Evolutionary conservation across 2,888 invertebrate genomes (phyloP).

Genomic region (Tenthredo notha): DNA sequence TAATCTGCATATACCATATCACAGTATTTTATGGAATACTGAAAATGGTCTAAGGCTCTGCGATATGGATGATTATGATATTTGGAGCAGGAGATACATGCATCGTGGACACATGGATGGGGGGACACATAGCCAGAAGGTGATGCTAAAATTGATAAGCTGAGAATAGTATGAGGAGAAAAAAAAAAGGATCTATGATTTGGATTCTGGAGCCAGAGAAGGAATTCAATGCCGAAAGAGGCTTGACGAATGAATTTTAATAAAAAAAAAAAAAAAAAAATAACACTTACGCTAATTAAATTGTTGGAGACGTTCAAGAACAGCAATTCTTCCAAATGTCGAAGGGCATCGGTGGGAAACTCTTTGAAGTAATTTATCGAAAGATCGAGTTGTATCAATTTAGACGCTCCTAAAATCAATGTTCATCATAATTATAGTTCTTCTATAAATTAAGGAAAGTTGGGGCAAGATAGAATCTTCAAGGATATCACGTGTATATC

Average conservation of each 20-base stretch:
- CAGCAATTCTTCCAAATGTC: constrained; percentile 85
- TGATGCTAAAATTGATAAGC: background rate
- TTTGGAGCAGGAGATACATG: background rate
- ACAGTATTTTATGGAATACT: background rate
- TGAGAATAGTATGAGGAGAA: background rate
- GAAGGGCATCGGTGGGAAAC: constrained; percentile 89
- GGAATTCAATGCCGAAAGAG: background rate
- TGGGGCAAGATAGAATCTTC: background rate
- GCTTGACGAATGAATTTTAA: constrained; percentile 28
- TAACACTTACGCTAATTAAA: constrained; percentile 85
- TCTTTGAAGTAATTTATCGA: constrained; percentile 92
- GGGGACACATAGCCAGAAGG: background rate
- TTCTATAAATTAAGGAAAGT: background rate
- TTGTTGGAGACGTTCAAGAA: constrained; percentile 91
- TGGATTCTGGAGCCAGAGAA: background rate
- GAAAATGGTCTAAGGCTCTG: background rate
- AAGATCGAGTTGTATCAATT: constrained; percentile 89
- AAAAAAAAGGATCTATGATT: background rate
- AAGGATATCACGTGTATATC: background rate
- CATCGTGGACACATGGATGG: background rate
- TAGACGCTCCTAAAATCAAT: constrained; percentile 82
- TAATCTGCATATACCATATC: background rate
- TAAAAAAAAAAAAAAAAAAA: constrained; percentile 3
- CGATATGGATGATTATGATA: background rate
- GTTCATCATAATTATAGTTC: background rate